Base-by-base conservation (phyloP, 2,797 vertebrate species). In the Rhinogobio ventralis region DNA sequence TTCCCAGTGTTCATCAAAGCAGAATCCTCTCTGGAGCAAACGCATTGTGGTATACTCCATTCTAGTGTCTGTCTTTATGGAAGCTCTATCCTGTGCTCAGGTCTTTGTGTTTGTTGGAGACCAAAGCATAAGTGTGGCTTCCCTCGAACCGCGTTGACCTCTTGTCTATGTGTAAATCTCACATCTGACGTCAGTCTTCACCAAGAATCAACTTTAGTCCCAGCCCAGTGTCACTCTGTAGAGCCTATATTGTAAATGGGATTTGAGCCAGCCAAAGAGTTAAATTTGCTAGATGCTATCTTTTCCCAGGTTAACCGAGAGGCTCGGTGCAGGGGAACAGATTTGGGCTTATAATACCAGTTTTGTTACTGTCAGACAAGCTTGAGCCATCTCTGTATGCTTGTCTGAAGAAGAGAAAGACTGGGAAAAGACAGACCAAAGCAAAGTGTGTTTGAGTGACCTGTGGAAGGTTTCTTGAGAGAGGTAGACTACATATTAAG, bases 51-150 rank as follows among this genome's bases (percentile, higher is more conserved):
- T 51, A 17, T 5, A 28, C 9, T 23, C 6, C 30, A 72, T 83
- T 66, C 9, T 5, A 15, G 7, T n/a, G 45, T 25, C 25, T 19
- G 8, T 66, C 81, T 75, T 83, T 66, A 73, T 74, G n/a, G 7
- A 30, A 62, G 33, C 71, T 25, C 45, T 3, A 20, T 75, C 45
- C n/a, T 66, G n/a, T 25, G 28, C 69, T 74, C 42, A 0, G 23
- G 36, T 33, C 25, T 81, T 73, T 82, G 67, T 81, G 51, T 64
- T 49, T 82, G 69, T 39, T 67, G 60, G 71, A 39, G 60, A 75
- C 71, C 72, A 83, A 83, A 51, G 71, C 71, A 83, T 83, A 28
- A 66, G 71, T 82, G 71, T 74, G 71, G 81, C 30, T 74, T 82
- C 20, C 28, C 60, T 75, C 60, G 75, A 75, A 83, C 60, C 60